Percentiles rank a stretch among this genome's conserved stretches.
phyloP scores from a whole-genome alignment of 2,797 vertebrate genomes.

The Fundulus diaphanus region DNA sequence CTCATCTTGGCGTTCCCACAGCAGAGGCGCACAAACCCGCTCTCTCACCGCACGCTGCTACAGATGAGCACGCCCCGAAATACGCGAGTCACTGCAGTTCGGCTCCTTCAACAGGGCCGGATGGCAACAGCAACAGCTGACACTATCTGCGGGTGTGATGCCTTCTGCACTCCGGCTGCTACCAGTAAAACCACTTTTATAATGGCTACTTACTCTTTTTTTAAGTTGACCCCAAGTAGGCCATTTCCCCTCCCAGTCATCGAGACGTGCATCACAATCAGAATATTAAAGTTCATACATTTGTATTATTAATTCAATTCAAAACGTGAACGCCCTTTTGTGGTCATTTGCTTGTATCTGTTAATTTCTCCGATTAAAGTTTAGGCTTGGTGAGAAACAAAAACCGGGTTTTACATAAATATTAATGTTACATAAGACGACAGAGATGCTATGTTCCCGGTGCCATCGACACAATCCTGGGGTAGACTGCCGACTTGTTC shows the following conservation, averaged over 20 bases:
- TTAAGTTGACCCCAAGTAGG: slow-evolving; percentile 42
- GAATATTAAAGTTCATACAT: neutral
- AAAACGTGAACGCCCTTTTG: neutral
- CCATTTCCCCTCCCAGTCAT: neutral
- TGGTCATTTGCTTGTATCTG: neutral
- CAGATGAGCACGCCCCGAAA: slow-evolving; percentile 26
- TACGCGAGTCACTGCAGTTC: slow-evolving; percentile 46
- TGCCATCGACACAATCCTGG: no score
- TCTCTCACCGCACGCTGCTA: slow-evolving; percentile 15
- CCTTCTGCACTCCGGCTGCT: slow-evolving; percentile 40
- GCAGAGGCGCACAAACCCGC: slow-evolving; percentile 19
- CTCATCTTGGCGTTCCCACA: slow-evolving; percentile 10
- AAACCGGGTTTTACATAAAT: no score
- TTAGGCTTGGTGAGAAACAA: no score
- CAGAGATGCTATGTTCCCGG: no score
- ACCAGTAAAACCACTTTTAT: neutral
- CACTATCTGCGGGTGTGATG: slow-evolving; percentile 13
- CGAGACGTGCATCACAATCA: neutral
- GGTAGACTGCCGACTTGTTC: no score
- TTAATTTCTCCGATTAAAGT: no score
- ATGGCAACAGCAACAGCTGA: slow-evolving; percentile 51
- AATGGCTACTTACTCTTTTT: neutral
- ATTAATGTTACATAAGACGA: no score
- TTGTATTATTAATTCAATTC: neutral
- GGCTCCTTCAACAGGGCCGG: slow-evolving; percentile 20